These are phyloP conservation scores for Lottia gigantea DNA, from an alignment of 2,888 invertebrate species.

Conservation along the genomic window DNA sequence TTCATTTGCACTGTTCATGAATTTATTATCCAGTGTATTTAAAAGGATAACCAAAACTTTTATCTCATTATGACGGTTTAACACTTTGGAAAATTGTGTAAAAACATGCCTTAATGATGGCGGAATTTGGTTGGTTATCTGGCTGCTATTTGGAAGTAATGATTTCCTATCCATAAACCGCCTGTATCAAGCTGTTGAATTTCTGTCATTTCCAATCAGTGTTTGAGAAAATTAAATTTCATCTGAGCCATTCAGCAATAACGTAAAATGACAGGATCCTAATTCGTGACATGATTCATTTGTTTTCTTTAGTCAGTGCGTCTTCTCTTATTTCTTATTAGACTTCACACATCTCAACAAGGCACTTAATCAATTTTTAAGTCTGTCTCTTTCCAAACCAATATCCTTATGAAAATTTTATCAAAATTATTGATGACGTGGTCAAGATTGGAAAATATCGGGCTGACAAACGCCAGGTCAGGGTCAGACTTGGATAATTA, in stretches of 20 bases:
- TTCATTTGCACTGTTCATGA: too few species aligned
- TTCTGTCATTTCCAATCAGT: conserved; percentile 7
- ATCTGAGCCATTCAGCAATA: conserved; percentile 21
- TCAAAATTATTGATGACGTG: conserved; percentile 16
- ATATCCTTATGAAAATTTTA: conserved; percentile 25
- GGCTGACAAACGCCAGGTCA: too few species aligned
- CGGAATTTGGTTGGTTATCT: too few species aligned
- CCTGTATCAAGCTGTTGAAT: conserved; percentile 9
- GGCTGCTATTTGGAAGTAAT: background rate
- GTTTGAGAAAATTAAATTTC: conserved; percentile 27
- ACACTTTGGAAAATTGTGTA: too few species aligned
- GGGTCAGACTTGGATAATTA: too few species aligned
- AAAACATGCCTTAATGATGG: too few species aligned
- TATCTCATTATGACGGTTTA: too few species aligned
- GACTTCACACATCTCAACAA: conserved; percentile 15
- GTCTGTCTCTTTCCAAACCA: conserved; percentile 19
- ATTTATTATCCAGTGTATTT: too few species aligned
- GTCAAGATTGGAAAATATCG: background rate
- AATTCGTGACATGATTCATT: conserved; percentile 28
- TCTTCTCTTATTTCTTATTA: conserved; percentile 18
- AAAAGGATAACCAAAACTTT: too few species aligned
- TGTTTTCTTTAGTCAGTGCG: conserved; percentile 24
- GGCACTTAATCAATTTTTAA: conserved; percentile 21
- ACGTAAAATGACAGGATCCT: conserved; percentile 23
- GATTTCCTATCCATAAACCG: conserved; percentile 6